Evolutionary conservation across 2,888 invertebrate genomes (phyloP).

Genomic region (Celastrina argiolus): DNA sequence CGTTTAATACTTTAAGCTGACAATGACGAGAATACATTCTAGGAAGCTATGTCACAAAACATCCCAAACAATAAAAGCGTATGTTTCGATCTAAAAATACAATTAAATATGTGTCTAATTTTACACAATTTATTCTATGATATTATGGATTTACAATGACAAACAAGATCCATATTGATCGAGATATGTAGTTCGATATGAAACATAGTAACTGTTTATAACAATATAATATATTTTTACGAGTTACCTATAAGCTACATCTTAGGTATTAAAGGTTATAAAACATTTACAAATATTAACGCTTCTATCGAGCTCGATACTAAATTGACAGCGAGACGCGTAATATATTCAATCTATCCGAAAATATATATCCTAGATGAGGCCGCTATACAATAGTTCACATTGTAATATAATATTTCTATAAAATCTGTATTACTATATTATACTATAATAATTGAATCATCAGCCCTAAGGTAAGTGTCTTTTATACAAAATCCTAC

Average conservation of each 20-base stretch:
- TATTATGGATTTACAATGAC: background rate
- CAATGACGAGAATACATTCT: slow-evolving; percentile 22
- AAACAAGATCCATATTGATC: background rate
- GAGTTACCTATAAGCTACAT: slow-evolving; percentile 18
- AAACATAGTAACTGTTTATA: slow-evolving; percentile 5
- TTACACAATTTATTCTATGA: background rate
- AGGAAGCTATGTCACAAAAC: slow-evolving; percentile 17
- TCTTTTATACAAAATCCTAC: slow-evolving; percentile 36
- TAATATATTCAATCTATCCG: slow-evolving; percentile 62
- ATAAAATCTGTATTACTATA: slow-evolving; percentile 31
- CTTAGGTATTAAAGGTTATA: slow-evolving; percentile 21
- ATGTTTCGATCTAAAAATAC: slow-evolving; percentile 13
- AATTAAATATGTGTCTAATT: background rate
- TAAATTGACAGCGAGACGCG: slow-evolving; percentile 40
- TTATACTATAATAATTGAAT: slow-evolving; percentile 30
- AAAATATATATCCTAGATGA: slow-evolving; percentile 60
- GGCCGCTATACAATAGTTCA: slow-evolving; percentile 47
- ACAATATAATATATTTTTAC: slow-evolving; percentile 15
- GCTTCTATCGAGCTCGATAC: slow-evolving; percentile 24
- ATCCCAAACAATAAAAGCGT: slow-evolving; percentile 11
- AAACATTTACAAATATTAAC: slow-evolving; percentile 25
- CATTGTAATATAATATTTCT: slow-evolving; percentile 31
- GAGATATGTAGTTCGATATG: slow-evolving; percentile 19
- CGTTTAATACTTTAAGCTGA: slow-evolving; percentile 19
- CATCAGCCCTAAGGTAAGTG: slow-evolving; percentile 30